phyloP scores from a whole-genome alignment of 2,888 invertebrate species.

The Polydesmus complanatus region DNA sequence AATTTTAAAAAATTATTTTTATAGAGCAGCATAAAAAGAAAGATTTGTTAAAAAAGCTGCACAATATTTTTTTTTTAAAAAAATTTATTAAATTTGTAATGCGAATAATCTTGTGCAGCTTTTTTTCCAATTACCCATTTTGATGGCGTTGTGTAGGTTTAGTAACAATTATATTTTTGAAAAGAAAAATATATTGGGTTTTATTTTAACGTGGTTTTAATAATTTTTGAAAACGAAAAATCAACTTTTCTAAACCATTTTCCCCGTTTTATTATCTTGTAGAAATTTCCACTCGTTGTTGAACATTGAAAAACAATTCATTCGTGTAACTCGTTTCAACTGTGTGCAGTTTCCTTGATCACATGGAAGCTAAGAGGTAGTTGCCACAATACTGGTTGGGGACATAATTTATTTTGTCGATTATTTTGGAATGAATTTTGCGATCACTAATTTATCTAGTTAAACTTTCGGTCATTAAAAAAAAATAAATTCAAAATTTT shows the following conservation, averaged over 20 bases:
- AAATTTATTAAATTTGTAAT: too few species aligned
- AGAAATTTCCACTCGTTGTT: background rate
- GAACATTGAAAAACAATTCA: slow-evolving; percentile 6
- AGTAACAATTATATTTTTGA: too few species aligned
- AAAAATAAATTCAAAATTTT: background rate
- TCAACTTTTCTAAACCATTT: background rate
- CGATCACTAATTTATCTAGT: background rate
- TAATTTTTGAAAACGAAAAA: too few species aligned
- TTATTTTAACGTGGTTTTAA: too few species aligned
- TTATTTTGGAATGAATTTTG: background rate
- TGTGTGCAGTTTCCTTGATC: slow-evolving; percentile 6
- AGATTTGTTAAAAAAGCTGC: too few species aligned
- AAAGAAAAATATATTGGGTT: too few species aligned
- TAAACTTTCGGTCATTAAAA: background rate
- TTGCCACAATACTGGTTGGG: background rate
- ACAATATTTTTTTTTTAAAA: too few species aligned
- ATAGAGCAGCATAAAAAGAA: background rate
- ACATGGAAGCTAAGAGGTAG: slow-evolving; percentile 12
- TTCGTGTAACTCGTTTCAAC: slow-evolving; percentile 5
- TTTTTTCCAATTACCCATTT: too few species aligned
- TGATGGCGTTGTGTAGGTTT: too few species aligned
- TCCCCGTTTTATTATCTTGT: slow-evolving; percentile 15
- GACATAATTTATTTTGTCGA: background rate
- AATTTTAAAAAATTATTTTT: background rate
- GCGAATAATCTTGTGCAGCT: too few species aligned